These are phyloP conservation scores for Euglossa dilemma DNA, from an alignment of 1,140 invertebrate genomes.

Conservation along the genomic window DNA sequence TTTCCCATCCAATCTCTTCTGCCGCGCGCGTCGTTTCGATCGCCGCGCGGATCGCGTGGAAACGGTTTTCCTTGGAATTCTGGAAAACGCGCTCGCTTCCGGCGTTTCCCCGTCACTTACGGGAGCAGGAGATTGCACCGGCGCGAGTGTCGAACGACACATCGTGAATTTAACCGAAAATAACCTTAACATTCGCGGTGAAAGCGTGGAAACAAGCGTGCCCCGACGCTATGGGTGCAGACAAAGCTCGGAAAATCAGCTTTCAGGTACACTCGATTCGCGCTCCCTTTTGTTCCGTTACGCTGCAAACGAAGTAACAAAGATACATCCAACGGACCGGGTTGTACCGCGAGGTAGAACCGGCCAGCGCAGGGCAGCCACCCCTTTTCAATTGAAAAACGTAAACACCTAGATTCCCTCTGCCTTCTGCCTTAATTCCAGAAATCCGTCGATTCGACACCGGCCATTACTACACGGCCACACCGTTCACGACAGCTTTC, in stretches of 20 bases:
- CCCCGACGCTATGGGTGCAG: background rate
- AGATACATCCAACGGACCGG: background rate
- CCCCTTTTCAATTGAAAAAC: background rate
- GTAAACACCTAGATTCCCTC: background rate
- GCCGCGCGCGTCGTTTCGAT: too few relatives aligned
- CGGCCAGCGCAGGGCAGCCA: background rate
- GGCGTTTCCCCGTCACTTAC: too few relatives aligned
- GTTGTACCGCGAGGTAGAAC: background rate
- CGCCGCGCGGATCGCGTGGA: too few relatives aligned
- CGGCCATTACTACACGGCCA: background rate
- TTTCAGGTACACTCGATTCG: conserved; percentile 15
- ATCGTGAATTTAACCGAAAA: background rate
- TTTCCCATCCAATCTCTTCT: too few relatives aligned
- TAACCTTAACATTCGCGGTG: background rate
- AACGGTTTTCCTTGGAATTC: too few relatives aligned
- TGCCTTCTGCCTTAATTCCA: background rate
- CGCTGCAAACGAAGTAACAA: conserved; percentile 24
- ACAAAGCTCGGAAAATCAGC: conserved; percentile 32
- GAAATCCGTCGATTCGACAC: background rate
- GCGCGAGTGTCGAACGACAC: too few relatives aligned
- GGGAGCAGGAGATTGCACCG: too few relatives aligned
- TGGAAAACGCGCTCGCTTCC: too few relatives aligned
- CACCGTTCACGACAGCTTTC: background rate
- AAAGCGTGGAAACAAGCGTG: conserved; percentile 1
- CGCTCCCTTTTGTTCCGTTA: background rate